Conservation (phyloP, 2,888 invertebrate species). For the Mythimna pallens region DNA sequence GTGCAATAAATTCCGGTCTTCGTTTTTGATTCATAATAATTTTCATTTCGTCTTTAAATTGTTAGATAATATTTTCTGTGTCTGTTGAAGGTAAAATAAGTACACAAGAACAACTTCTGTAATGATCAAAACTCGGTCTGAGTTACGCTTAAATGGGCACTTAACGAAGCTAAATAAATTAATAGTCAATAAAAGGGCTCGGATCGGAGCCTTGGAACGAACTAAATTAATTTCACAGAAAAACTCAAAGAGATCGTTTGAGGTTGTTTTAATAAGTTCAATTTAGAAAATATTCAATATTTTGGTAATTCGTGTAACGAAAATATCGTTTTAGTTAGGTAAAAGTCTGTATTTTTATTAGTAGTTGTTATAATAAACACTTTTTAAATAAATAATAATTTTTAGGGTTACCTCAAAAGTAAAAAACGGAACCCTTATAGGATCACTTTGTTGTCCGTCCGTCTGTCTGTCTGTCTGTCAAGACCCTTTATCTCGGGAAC, state of each 20-base stretch:
- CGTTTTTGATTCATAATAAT: constrained; percentile 6
- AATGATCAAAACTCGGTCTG: constrained; percentile 53
- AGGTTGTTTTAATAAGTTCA: constrained; percentile 43
- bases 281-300: constrained; percentile 27
- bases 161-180: constrained; percentile 60
- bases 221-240: constrained; percentile 51
- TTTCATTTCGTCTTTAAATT: constrained; percentile 11
- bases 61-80: constrained; percentile 18
- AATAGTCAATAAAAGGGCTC: constrained; percentile 57
- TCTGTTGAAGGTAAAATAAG: constrained; percentile 20
- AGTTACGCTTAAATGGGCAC: constrained; percentile 51
- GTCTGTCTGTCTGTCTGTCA: too few species aligned
- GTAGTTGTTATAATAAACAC: neutral
- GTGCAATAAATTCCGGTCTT: constrained; percentile 14
- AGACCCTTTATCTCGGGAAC: too few species aligned
- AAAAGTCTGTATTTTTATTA: neutral
- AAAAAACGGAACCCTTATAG: too few species aligned
- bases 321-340: constrained; percentile 13
- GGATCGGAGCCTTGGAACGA: constrained; percentile 36
- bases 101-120: constrained; percentile 40
- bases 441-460: too few species aligned
- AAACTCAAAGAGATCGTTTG: constrained; percentile 37
- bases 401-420: too few species aligned
- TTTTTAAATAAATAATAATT: too few species aligned
- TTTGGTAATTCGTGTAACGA: neutral